Percentiles rank a stretch among this genome's conserved stretches.
phyloP scores from a whole-genome alignment of 2,888 invertebrate species.

The Drosophila antonietae region DNA sequence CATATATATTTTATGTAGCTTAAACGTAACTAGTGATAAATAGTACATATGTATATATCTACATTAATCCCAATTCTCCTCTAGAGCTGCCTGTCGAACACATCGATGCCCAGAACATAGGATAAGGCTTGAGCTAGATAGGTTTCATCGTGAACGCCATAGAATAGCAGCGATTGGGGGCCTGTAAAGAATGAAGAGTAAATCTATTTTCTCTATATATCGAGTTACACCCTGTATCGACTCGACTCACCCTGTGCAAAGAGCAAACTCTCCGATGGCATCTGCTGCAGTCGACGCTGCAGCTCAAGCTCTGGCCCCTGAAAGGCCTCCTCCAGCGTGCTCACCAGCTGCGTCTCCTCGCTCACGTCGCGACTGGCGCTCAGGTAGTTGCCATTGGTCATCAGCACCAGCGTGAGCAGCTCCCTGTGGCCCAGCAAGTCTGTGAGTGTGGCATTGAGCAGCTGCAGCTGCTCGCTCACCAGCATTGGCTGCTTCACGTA shows the following conservation, averaged over 20 bases:
- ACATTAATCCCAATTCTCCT: background rate
- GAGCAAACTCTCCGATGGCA: conserved; percentile 63
- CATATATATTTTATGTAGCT: too few species aligned
- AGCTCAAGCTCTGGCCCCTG: conserved; percentile 13
- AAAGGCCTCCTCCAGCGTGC: conserved; percentile 33
- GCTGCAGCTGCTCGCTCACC: conserved; percentile 89
- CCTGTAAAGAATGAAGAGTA: conserved; percentile 85
- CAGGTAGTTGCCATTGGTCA: conserved; percentile 56
- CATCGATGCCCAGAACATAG: conserved; percentile 90
- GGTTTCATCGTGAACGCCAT: conserved; percentile 94
- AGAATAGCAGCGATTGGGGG: conserved; percentile 93
- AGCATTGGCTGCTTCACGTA: conserved; percentile 90
- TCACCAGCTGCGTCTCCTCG: conserved; percentile 42
- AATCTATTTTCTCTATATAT: background rate
- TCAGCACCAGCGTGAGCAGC: conserved; percentile 58
- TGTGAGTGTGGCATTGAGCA: conserved; percentile 90
- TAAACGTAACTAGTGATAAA: too few species aligned
- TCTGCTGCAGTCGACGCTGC: conserved; percentile 36
- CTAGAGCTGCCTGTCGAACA: conserved; percentile 11
- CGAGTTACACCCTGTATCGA: background rate
- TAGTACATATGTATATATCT: too few species aligned
- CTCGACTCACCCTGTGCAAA: conserved; percentile 64
- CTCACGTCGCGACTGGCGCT: conserved; percentile 50
- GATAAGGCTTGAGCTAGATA: conserved; percentile 93
- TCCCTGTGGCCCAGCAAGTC: conserved; percentile 17